Evolutionary conservation across 2,888 invertebrate species (phyloP), one percentile per base, ranked within the genome.

Genomic region (Platynereis dumerilii): DNA sequence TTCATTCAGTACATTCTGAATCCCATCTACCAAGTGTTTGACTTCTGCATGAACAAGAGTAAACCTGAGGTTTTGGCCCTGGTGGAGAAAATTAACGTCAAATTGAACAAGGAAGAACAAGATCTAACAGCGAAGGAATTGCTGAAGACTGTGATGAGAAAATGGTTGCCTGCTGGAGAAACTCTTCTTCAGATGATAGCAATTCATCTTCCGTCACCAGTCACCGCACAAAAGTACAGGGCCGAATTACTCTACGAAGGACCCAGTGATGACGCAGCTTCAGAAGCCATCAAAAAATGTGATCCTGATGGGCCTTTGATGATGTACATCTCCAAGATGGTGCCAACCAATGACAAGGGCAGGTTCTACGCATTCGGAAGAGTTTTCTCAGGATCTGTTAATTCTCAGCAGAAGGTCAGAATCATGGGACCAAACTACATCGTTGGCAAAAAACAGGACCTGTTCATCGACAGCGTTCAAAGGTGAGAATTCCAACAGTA

Each of bases 391-490:
- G 74, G 74, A 15, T 70, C 64, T 20, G 59, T 68, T 0, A 15
- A 34, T 24, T 34, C 68, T 7, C 66, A 70, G 1, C 63, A 58
- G 45, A 67, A 58, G 45, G 67, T 69, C 5, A 27, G 71, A 27
- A 68, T 73, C 24, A 54, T 69, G 56, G 68, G 65, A 42, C 69
- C 69, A 5, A 60, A 71, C 42, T 69, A 69, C 53, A 68, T 71
- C 2, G 29, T 20, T 5, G 48, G 48, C 7, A 48, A 48, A n/a
- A 48, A 48, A n/a, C 98, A 97, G 86, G 99, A 99, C 88, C 86
- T 99, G 83, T 97, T 94, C 82, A 96, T 98, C 86, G 99, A 99
- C 87, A 93, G 94, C 76, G 98, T 99, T 86, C 99, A 99, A 87
- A 92, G 87, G 85, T 34, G 34, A 12, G 7, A 12, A 34, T 34